These are phyloP conservation scores for Pitangus sulphuratus DNA, from an alignment of 2,797 vertebrate genomes.

Conservation along the genomic window DNA sequence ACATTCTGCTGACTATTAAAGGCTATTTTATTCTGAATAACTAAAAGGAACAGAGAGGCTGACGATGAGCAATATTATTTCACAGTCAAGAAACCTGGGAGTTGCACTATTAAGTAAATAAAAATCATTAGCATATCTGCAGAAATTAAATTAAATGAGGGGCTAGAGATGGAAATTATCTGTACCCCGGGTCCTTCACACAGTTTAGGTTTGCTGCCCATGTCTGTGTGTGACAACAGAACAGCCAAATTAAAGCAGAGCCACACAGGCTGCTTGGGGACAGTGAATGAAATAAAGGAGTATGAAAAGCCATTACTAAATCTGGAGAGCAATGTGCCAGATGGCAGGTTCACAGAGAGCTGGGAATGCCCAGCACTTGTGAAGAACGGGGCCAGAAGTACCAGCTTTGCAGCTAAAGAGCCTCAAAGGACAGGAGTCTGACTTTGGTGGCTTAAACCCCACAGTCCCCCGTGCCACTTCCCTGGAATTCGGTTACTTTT, in stretches of 20 bases:
- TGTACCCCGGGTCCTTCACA: fast-evolving
- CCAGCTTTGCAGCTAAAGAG: not conserved
- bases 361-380: not conserved
- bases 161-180: not conserved
- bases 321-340: not conserved
- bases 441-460: not conserved
- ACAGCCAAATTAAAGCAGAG: not conserved
- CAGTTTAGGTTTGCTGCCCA: not conserved
- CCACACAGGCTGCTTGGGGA: not conserved
- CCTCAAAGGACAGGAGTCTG: not conserved
- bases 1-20: not conserved
- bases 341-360: not conserved
- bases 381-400: not conserved
- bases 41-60: not conserved
- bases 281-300: not conserved
- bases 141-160: not conserved
- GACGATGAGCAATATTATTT: not conserved
- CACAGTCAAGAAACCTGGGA: not conserved
- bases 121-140: not conserved
- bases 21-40: not conserved
- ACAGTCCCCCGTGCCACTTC: not conserved
- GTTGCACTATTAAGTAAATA: not conserved
- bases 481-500: not conserved
- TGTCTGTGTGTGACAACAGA: not conserved
- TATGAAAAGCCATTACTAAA: not conserved